Evolutionary conservation across 2,113 vertebrate genomes (phyloP).

Genomic region (Pteropus alecto): DNA sequence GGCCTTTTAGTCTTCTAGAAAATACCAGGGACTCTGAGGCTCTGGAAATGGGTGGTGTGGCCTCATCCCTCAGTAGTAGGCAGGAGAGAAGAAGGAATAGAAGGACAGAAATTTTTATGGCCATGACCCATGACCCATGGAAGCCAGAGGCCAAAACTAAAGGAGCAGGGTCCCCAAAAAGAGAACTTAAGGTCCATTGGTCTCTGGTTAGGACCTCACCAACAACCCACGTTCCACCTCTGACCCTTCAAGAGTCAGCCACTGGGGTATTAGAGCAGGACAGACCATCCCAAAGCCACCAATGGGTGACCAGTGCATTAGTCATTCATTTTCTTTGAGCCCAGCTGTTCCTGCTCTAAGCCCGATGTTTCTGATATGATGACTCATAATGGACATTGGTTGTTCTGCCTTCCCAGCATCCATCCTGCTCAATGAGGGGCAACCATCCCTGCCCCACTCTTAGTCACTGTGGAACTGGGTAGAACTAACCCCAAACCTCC

Average conservation of each 20-base stretch:
- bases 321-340: background rate
- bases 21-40: background rate
- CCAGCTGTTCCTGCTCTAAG: background rate
- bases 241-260: background rate
- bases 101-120: background rate
- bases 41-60: background rate
- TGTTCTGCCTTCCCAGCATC: background rate
- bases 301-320: background rate
- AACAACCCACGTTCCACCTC: background rate
- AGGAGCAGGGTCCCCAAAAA: background rate
- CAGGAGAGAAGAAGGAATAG: background rate
- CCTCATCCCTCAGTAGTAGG: background rate
- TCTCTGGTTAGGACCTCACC: background rate
- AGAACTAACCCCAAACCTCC: background rate
- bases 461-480: background rate
- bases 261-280: background rate
- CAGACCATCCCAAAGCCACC: background rate
- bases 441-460: background rate
- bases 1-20: background rate
- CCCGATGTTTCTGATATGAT: background rate
- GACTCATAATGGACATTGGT: accelerated
- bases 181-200: background rate
- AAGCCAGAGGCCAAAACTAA: background rate
- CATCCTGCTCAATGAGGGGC: background rate
- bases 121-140: background rate